phyloP scores from a whole-genome alignment of 2,888 invertebrate genomes.

The Temnothorax unifasciatus region DNA sequence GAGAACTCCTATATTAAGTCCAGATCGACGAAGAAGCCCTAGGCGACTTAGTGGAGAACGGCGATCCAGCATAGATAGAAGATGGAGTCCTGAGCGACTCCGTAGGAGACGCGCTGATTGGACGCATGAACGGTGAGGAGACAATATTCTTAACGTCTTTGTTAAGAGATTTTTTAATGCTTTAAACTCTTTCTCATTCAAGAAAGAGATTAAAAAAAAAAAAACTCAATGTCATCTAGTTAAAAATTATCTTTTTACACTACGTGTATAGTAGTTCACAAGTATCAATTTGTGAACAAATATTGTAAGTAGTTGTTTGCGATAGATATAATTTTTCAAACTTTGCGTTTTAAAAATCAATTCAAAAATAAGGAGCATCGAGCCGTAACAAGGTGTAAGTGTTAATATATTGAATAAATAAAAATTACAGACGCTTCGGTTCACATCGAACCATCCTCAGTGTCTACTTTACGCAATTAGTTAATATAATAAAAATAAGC shows the following conservation, averaged over 20 bases:
- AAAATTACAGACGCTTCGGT: no score
- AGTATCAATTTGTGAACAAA: slow-evolving; percentile 21
- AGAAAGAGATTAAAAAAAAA: background rate
- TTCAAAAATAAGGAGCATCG: no score
- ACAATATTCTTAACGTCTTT: slow-evolving; percentile 32
- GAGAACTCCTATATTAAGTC: slow-evolving; percentile 73
- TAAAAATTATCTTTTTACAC: slow-evolving; percentile 7
- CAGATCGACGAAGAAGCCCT: slow-evolving; percentile 76
- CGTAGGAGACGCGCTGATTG: slow-evolving; percentile 76
- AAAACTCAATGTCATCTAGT: background rate
- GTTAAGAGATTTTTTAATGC: background rate
- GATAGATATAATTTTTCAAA: slow-evolving; percentile 39
- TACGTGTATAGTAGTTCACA: background rate
- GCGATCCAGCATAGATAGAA: slow-evolving; percentile 80
- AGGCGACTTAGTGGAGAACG: slow-evolving; percentile 78
- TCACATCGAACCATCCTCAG: no score
- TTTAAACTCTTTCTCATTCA: background rate
- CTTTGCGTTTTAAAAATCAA: background rate
- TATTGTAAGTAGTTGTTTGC: slow-evolving; percentile 6
- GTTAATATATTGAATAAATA: no score
- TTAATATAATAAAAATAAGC: no score
- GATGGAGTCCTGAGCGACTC: slow-evolving; percentile 78
- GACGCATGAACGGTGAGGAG: slow-evolving; percentile 82
- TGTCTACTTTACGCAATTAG: no score
- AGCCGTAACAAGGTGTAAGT: no score